These are phyloP conservation scores for Caenorhabditis angaria DNA, from an alignment of 2,888 invertebrate genomes.

Conservation along the genomic window DNA sequence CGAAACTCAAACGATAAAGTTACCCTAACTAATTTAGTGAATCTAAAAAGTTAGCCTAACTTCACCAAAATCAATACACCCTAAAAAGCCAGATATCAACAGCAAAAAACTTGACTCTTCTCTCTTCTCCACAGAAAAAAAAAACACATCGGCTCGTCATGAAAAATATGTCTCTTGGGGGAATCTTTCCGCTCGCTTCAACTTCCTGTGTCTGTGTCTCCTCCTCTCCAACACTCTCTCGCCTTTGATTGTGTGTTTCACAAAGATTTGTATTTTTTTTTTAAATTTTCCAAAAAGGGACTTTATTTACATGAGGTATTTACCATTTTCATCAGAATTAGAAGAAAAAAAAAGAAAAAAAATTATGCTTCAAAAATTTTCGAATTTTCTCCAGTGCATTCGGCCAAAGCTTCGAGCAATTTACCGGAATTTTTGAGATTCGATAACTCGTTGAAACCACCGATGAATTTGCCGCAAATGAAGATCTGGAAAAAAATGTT, in stretches of 20 bases:
- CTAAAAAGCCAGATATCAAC: no score
- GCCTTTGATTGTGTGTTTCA: no score
- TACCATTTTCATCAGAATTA: conserved; percentile 2
- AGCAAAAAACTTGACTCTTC: no score
- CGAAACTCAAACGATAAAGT: no score
- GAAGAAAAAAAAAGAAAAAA: not conserved
- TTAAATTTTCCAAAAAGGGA: no score
- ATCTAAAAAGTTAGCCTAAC: conserved; percentile 18
- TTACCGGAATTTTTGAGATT: conserved; percentile 56
- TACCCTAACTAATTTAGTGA: no score
- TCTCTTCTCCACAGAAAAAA: no score
- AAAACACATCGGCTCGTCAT: conserved; percentile 20
- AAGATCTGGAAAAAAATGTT: conserved; percentile 52
- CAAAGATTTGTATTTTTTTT: no score
- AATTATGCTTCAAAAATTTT: no score
- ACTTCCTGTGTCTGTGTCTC: no score
- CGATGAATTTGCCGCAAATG: conserved; percentile 58
- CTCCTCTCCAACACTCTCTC: no score
- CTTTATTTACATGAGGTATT: no score
- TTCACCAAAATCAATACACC: conserved; percentile 31
- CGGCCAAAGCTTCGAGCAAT: conserved; percentile 51
- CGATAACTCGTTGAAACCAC: conserved; percentile 65
- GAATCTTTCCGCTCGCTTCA: not conserved
- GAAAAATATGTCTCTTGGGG: conserved; percentile 45
- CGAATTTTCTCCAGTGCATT: conserved; percentile 53